phyloP scores from a whole-genome alignment of 2,797 vertebrate species.

The Poecilia wingei region DNA sequence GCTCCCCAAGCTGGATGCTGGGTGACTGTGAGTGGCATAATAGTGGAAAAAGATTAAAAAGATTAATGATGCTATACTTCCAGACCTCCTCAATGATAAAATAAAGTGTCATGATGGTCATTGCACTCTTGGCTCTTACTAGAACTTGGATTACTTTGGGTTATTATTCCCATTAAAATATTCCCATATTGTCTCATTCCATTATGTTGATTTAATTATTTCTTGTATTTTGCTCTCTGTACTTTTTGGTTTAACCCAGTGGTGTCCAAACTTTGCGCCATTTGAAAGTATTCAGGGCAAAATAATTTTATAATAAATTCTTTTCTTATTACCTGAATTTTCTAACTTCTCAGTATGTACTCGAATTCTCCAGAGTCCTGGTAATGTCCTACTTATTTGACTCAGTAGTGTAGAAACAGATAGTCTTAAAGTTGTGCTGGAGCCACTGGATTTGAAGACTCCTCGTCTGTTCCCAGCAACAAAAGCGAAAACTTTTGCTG shows the following conservation, averaged over 20 bases:
- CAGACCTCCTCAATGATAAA: neutral
- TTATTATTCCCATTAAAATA: neutral
- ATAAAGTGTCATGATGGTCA: neutral
- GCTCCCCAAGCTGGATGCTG: conserved; percentile 4
- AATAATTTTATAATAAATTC: neutral
- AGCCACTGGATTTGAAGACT: neutral
- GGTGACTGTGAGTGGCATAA: conserved; percentile 25
- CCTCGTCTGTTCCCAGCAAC: neutral
- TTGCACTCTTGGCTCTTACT: neutral
- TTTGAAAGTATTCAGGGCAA: no score
- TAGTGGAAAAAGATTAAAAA: neutral
- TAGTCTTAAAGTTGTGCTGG: no score
- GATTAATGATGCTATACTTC: neutral
- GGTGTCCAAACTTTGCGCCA: neutral
- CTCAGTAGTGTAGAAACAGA: no score
- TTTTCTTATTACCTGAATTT: neutral
- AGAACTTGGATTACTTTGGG: neutral
- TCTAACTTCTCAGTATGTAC: no score
- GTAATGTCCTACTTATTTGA: no score
- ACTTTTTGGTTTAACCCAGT: neutral
- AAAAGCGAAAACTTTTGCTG: neutral
- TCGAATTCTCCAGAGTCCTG: no score
- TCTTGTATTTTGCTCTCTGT: neutral
- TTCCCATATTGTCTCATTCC: neutral
- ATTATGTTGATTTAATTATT: neutral